Percentiles rank a stretch among this genome's conserved stretches.
These are phyloP conservation scores for Dipodomys stephensi DNA, from an alignment of 2,113 vertebrate species.

Conservation along the genomic window DNA sequence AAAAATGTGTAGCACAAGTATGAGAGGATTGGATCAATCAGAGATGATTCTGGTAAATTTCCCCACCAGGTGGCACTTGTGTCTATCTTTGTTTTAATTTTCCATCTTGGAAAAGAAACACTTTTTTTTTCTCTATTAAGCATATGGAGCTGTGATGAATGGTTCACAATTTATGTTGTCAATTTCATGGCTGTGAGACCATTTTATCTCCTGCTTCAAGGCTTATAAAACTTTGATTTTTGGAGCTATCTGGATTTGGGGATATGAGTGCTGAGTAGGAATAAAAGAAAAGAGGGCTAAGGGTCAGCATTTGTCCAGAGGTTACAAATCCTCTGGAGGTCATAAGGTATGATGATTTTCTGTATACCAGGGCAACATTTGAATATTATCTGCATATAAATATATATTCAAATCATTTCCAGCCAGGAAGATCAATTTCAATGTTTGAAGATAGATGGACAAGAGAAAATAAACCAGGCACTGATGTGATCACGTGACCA, in stretches of 20 bases:
- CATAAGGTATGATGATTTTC: background rate
- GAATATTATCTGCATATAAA: background rate
- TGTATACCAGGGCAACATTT: background rate
- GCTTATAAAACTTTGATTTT: background rate
- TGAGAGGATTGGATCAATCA: too few relatives aligned
- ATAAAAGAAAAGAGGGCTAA: background rate
- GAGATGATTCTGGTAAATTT: background rate
- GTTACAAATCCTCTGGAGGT: background rate
- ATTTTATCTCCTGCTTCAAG: background rate
- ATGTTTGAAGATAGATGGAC: background rate
- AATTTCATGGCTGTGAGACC: background rate
- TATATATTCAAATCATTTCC: background rate
- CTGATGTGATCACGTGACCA: background rate
- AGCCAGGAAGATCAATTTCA: background rate
- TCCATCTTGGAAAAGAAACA: background rate
- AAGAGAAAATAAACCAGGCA: background rate
- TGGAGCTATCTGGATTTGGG: constrained; percentile 10
- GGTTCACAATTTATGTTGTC: background rate
- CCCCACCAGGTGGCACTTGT: background rate
- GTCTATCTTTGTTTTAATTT: constrained; percentile 28
- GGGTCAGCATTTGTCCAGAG: background rate
- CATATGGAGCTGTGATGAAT: background rate
- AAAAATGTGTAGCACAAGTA: fast-evolving
- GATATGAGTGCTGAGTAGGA: background rate
- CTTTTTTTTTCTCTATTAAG: background rate